phyloP scores from a whole-genome alignment of 2,797 vertebrate species.

The Lutjanus campechanus region DNA sequence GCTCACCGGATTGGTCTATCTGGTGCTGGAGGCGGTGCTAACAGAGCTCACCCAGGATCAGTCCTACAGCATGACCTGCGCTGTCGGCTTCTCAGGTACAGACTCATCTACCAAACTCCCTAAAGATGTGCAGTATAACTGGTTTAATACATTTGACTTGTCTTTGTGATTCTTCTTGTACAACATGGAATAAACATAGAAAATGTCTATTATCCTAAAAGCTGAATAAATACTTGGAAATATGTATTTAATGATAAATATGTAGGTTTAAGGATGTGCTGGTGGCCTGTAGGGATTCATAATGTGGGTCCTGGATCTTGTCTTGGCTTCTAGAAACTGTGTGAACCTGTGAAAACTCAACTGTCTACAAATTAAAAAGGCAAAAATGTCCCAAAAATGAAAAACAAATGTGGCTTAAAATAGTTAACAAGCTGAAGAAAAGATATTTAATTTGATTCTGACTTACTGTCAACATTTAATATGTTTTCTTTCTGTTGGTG shows the following conservation, averaged over 20 bases:
- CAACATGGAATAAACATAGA: background rate
- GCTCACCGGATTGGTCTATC: conserved; percentile 90
- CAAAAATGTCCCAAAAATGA: too few relatives aligned
- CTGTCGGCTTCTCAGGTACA: conserved; percentile 96
- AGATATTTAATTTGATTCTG: background rate
- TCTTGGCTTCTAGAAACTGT: too few relatives aligned
- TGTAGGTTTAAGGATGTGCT: background rate
- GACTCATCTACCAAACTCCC: background rate
- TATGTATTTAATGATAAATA: background rate
- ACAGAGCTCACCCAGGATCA: conserved; percentile 85
- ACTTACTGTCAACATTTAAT: background rate
- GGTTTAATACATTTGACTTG: background rate
- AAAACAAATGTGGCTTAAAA: background rate
- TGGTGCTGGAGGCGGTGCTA: conserved; percentile 87
- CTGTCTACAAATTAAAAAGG: background rate
- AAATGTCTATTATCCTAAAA: background rate
- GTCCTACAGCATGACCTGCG: conserved; percentile 87
- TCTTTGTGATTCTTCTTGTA: background rate
- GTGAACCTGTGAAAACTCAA: too few relatives aligned
- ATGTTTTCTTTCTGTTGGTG: background rate
- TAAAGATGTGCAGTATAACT: too few relatives aligned
- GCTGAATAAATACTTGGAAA: background rate
- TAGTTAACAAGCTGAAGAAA: background rate
- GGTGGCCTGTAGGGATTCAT: background rate
- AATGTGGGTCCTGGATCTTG: background rate